phyloP scores from a whole-genome alignment of 2,113 vertebrate species.

The Dromiciops gliroides region DNA sequence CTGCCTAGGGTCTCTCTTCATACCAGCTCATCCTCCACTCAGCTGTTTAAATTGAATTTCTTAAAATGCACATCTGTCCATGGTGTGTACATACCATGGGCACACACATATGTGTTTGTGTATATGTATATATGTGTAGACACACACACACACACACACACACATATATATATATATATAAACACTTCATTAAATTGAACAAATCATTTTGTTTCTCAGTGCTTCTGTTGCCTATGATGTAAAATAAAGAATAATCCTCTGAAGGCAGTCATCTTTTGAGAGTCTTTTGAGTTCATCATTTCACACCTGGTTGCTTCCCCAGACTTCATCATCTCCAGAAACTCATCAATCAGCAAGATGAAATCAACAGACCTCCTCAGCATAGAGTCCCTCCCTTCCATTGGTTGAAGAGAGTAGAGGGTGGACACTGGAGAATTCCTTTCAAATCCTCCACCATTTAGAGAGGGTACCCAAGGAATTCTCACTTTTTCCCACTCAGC shows the following conservation, averaged over 20 bases:
- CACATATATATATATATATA: too few species aligned
- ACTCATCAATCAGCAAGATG: neutral
- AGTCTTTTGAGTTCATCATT: neutral
- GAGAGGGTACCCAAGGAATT: neutral
- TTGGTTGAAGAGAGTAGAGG: neutral
- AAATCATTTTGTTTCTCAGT: neutral
- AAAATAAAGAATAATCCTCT: neutral
- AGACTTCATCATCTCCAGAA: neutral
- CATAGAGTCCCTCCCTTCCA: neutral
- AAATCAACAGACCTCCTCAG: neutral
- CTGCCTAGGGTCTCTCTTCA: neutral
- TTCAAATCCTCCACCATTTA: neutral
- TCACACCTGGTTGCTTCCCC: neutral
- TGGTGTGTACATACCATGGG: neutral
- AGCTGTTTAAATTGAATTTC: neutral
- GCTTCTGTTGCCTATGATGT: neutral
- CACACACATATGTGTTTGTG: neutral
- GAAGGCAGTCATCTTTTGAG: neutral
- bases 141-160: too few species aligned
- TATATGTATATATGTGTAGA: neutral
- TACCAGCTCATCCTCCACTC: neutral
- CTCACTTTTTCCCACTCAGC: neutral
- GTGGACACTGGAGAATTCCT: neutral
- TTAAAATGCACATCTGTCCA: neutral
- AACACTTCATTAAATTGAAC: too few species aligned